Conservation (phyloP, 2,797 vertebrate genomes). For the Lepilemur ruficaudatus region DNA sequence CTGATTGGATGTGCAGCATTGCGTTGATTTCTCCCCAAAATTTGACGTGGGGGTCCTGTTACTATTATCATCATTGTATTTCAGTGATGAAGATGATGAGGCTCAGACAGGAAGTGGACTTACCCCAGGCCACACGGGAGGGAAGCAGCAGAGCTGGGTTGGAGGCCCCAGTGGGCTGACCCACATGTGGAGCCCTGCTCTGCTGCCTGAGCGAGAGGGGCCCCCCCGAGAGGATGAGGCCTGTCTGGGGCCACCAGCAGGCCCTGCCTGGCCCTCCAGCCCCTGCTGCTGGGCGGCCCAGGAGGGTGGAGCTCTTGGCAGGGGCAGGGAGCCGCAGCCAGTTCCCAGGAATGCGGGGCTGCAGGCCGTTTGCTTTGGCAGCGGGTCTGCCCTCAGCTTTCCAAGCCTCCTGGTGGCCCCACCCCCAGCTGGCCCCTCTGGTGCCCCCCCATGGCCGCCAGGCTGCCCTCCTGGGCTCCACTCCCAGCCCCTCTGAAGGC, state of each 20-base stretch:
- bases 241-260: background rate
- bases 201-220: background rate
- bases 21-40: background rate
- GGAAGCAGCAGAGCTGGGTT: background rate
- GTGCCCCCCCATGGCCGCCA: background rate
- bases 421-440: background rate
- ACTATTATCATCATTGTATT: background rate
- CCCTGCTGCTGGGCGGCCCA: background rate
- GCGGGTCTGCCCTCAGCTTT: slow-evolving; percentile 37
- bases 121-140: background rate
- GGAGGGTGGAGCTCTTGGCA: slow-evolving; percentile 62
- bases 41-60: background rate
- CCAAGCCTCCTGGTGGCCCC: slow-evolving; percentile 8
- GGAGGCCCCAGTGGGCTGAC: background rate
- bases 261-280: background rate
- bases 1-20: background rate
- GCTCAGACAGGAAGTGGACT: background rate
- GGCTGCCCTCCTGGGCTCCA: background rate
- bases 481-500: background rate
- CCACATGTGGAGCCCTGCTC: background rate
- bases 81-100: background rate
- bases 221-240: background rate
- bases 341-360: slow-evolving; percentile 79
- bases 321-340: slow-evolving; percentile 35
- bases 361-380: slow-evolving; percentile 81